These are phyloP conservation scores for Patella depressa DNA, from an alignment of 2,888 invertebrate genomes.

Conservation along the genomic window DNA sequence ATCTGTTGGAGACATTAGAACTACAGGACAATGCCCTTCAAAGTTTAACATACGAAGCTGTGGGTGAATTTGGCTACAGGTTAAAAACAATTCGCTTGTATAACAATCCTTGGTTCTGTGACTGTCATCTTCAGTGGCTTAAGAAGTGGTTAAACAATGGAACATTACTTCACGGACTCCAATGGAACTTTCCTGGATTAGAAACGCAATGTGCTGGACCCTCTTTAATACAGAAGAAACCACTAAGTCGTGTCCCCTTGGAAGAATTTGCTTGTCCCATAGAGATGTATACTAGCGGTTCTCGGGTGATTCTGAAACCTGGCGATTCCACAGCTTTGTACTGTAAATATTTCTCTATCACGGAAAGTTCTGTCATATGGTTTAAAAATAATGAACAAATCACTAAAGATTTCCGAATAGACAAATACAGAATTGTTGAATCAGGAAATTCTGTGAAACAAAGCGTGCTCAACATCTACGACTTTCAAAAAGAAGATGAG, in stretches of 20 bases:
- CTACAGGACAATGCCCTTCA: constrained; percentile 58
- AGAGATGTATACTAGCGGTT: constrained; percentile 55
- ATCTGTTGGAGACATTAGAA: constrained; percentile 41
- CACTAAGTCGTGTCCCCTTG: constrained; percentile 46
- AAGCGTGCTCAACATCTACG: constrained; percentile 47
- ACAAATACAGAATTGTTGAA: constrained; percentile 44
- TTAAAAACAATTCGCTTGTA: constrained; percentile 51
- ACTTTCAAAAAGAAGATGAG: constrained; percentile 54
- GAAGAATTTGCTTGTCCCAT: constrained; percentile 57
- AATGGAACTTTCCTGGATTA: constrained; percentile 49
- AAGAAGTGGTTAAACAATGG: constrained; percentile 51
- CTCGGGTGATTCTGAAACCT: constrained; percentile 37
- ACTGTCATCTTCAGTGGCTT: constrained; percentile 61
- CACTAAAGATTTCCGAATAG: constrained; percentile 26
- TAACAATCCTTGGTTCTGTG: constrained; percentile 63
- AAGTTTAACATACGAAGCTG: constrained; percentile 43
- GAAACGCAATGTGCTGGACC: constrained; percentile 57
- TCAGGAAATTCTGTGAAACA: constrained; percentile 35
- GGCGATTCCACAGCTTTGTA: constrained; percentile 47
- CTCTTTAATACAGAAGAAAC: constrained; percentile 40
- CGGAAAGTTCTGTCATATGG: constrained; percentile 54
- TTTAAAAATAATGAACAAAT: constrained; percentile 45
- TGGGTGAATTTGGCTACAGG: constrained; percentile 47
- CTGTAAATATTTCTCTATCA: constrained; percentile 57
- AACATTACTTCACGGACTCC: constrained; percentile 33